A percentile compares a stretch with the other conserved stretches of the same genome.
phyloP scores from a whole-genome alignment of 2,888 invertebrate genomes.

The Drosophila helvetica region DNA sequence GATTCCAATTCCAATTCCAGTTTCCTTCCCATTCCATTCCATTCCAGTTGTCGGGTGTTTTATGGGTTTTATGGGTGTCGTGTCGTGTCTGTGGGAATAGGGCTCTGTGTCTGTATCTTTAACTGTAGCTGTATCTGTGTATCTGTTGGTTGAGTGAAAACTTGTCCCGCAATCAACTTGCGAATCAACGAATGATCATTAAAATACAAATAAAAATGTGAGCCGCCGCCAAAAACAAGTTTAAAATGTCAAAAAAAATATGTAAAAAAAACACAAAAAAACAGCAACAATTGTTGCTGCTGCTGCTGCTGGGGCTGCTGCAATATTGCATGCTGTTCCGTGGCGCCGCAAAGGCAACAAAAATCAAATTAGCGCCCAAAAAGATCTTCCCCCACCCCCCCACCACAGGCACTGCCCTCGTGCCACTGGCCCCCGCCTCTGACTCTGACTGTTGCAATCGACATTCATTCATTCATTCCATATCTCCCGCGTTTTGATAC shows the following conservation, averaged over 20 bases:
- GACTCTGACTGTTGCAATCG: conserved; percentile 64
- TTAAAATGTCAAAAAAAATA: conserved; percentile 65
- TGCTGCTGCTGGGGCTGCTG: conserved; percentile 8
- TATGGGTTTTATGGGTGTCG: conserved; percentile 14
- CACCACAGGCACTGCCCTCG: neutral
- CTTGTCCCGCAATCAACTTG: conserved; percentile 36
- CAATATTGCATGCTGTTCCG: conserved; percentile 66
- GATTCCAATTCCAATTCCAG: conserved; percentile 16
- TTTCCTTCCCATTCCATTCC: too few relatives aligned
- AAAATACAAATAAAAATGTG: conserved; percentile 48
- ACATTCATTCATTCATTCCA: conserved; percentile 54
- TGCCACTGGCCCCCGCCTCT: conserved; percentile 6
- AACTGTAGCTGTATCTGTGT: neutral
- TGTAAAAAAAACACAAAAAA: conserved; percentile 3
- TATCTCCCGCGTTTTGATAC: conserved; percentile 8
- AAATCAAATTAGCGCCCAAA: conserved; percentile 73
- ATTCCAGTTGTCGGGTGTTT: neutral
- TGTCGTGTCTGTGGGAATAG: conserved; percentile 12
- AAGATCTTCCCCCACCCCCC: conserved; percentile 48
- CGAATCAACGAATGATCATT: conserved; percentile 70
- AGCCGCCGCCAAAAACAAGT: conserved; percentile 75
- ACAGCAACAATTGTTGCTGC: conserved; percentile 41
- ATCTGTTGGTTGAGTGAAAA: conserved; percentile 15
- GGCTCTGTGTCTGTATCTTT: neutral
- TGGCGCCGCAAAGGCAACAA: conserved; percentile 73